Conservation (phyloP, 2,113 vertebrate genomes). For the Crotalus tigris region DNA sequence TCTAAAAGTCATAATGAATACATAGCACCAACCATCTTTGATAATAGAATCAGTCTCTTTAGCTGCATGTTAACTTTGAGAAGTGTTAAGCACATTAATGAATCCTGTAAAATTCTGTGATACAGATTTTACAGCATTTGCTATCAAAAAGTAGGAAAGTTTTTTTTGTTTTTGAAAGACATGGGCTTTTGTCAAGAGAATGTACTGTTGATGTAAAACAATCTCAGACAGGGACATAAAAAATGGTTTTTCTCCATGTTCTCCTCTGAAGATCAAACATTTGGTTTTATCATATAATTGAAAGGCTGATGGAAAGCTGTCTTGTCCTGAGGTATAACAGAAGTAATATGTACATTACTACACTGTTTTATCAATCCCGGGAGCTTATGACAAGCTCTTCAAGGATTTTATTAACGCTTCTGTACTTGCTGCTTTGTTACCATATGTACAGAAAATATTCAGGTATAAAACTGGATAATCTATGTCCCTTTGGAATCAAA, state of each 20-base stretch:
- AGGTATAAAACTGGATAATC: slow-evolving; percentile 79
- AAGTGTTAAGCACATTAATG: neutral
- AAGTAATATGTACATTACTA: slow-evolving; percentile 65
- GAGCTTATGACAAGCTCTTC: slow-evolving; percentile 56
- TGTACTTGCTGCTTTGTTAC: slow-evolving; percentile 57
- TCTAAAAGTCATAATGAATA: neutral
- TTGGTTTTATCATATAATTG: slow-evolving; percentile 60
- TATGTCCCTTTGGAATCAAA: slow-evolving; percentile 74
- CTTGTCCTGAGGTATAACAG: slow-evolving; percentile 67
- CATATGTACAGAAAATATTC: slow-evolving; percentile 72
- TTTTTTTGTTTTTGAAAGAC: neutral
- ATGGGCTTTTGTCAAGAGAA: neutral
- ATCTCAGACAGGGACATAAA: neutral
- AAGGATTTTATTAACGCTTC: slow-evolving; percentile 65
- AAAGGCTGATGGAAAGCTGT: slow-evolving; percentile 59
- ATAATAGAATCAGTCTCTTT: neutral
- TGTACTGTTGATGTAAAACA: neutral
- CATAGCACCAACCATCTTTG: neutral
- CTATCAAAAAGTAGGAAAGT: neutral
- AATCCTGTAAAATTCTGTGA: neutral
- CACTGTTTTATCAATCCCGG: slow-evolving; percentile 61
- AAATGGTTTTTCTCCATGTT: slow-evolving; percentile 39
- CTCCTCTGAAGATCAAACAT: slow-evolving; percentile 42
- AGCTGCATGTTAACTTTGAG: neutral
- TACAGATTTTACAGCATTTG: neutral